A percentile compares a stretch with the other conserved stretches of the same genome.
phyloP scores from a whole-genome alignment of 2,113 vertebrate species.

The Sprattus sprattus region DNA sequence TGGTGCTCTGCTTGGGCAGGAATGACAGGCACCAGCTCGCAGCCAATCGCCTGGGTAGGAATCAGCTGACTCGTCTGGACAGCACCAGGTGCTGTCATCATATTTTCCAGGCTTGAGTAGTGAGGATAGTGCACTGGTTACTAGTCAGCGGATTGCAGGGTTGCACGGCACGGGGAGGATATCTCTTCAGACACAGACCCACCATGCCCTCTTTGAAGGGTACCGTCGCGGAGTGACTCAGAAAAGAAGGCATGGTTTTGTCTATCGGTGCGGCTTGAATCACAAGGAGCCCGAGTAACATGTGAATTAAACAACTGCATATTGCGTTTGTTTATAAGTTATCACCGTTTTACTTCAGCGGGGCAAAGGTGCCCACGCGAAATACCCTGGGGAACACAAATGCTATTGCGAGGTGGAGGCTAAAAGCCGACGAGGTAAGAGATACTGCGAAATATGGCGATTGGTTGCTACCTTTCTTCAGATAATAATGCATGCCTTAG shows the following conservation, averaged over 20 bases:
- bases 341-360: constrained; percentile 24
- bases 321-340: constrained; percentile 32
- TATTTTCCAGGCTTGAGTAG: constrained; percentile 54
- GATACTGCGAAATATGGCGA: not conserved
- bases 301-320: constrained; percentile 15
- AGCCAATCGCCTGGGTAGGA: constrained; percentile 76
- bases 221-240: constrained; percentile 50
- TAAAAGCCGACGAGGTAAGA: constrained; percentile 70
- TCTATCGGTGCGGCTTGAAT: not conserved
- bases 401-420: constrained; percentile 47
- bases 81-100: constrained; percentile 81
- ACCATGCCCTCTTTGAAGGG: constrained; percentile 55
- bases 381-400: constrained; percentile 32
- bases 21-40: constrained; percentile 61
- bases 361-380: constrained; percentile 34
- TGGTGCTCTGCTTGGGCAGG: constrained; percentile 69
- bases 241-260: constrained; percentile 27
- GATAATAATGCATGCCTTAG: not conserved
- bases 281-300: not conserved
- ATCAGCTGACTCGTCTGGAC: constrained; percentile 84
- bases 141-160: constrained; percentile 50
- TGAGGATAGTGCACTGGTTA: constrained; percentile 56
- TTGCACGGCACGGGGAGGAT: constrained; percentile 38
- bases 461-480: not conserved
- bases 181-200: constrained; percentile 45